These are phyloP conservation scores for Sparus aurata DNA, from an alignment of 2,797 vertebrate genomes.

Conservation along the genomic window DNA sequence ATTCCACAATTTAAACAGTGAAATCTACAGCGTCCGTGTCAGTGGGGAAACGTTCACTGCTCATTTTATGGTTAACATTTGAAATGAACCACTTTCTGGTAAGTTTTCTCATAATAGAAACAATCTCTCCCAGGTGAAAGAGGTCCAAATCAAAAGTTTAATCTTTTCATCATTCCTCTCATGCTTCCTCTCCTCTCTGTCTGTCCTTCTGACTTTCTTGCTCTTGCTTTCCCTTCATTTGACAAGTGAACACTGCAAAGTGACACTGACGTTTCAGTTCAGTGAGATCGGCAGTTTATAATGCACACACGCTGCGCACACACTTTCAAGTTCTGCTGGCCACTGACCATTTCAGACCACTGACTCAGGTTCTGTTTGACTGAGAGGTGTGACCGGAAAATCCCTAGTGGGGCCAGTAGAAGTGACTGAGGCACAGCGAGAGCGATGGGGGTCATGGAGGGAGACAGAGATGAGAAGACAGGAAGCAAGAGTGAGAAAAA, in stretches of 20 bases:
- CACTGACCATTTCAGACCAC: conserved; percentile 58
- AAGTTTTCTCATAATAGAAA: background rate
- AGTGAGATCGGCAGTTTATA: conserved; percentile 42
- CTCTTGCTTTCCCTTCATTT: conserved; percentile 40
- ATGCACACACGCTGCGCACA: background rate
- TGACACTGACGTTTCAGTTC: conserved; percentile 62
- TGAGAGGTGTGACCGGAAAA: conserved; percentile 59
- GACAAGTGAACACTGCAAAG: conserved; percentile 51
- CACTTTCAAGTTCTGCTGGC: conserved; percentile 13
- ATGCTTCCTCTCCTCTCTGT: conserved; percentile 6
- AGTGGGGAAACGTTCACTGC: background rate
- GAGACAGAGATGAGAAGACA: background rate
- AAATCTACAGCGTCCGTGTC: background rate
- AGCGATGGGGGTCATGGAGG: background rate
- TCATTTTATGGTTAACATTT: too few relatives aligned
- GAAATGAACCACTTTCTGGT: too few relatives aligned
- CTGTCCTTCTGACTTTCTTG: conserved; percentile 16
- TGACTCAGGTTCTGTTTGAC: conserved; percentile 56
- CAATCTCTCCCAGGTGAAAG: conserved; percentile 1
- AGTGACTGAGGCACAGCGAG: conserved; percentile 39
- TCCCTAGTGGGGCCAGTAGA: conserved; percentile 37
- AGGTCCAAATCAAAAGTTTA: conserved; percentile 7
- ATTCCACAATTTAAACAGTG: background rate
- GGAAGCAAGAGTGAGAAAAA: background rate
- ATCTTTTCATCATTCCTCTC: conserved; percentile 27